Base-by-base conservation (phyloP, 1,140 invertebrate genomes). In the Holcopasites calliopsidis region DNA sequence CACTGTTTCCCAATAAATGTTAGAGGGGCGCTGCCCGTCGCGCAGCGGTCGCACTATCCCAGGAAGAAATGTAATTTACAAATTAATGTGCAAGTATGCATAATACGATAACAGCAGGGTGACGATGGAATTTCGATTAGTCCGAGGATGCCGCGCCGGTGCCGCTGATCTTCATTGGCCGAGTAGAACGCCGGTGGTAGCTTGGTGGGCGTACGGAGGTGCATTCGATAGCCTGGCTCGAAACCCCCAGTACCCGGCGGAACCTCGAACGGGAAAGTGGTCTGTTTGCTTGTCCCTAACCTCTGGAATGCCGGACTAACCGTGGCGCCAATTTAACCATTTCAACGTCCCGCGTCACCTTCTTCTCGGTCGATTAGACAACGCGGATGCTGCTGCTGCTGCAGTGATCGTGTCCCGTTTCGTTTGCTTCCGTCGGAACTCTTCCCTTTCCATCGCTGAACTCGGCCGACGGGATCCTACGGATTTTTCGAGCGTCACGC, bases 151-250 rank as follows among this genome's bases (percentile, higher is more conserved):
- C 23, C 52, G 28, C 57, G 50, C 49, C 77, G 50, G 60, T 65
- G 18, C 38, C 40, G 49, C 28, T 35, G 82, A 89, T n/a, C n/a
- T n/a, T n/a, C n/a, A n/a, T 90, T 90, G 87, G 90, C 55, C 71
- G 77, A 61, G 57, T 60, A 69, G 50, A 85, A 77, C 78, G 78
- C 35, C 72, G 57, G 58, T 76, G 83, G 65, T 75, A n/a, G 73
- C 89, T 90, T 89, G 90, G 90, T 66, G 68, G 82, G 31, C 62
- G 81, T 64, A 44, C 58, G 77, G 78, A 90, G 87, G 87, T 88
- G 88, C 90, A 90, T 88, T 91, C 90, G 87, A 91, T 91, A 91
- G 89, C 88, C 76, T 82, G 87, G 83, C 85, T 82, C 83, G 79
- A 77, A n/a, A 87, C 82, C 84, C 79, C 79, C 89, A 91, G 90